A percentile compares a stretch with the other conserved stretches of the same genome.
Evolutionary conservation across 2,797 vertebrate species (phyloP).

Genomic region (Melanotaenia maccullochi): DNA sequence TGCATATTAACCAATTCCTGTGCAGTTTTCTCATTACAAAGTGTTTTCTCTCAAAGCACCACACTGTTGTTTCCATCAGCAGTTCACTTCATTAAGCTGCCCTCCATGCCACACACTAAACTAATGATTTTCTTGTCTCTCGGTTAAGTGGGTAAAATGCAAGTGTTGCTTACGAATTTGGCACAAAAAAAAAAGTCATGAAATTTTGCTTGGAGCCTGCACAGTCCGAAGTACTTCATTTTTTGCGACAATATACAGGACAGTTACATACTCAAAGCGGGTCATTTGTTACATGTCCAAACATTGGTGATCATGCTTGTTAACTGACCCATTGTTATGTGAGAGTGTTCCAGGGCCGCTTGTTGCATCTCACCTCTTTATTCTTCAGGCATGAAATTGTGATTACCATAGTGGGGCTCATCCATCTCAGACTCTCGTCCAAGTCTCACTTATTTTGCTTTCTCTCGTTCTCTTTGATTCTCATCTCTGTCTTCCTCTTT

Average conservation of each 20-base stretch:
- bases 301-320: slow-evolving; percentile 65
- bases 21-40: slow-evolving; percentile 58
- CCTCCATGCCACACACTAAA: slow-evolving; percentile 38
- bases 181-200: slow-evolving; percentile 43
- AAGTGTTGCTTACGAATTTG: slow-evolving; percentile 48
- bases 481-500: slow-evolving; percentile 34
- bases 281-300: slow-evolving; percentile 71
- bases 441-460: slow-evolving; percentile 46
- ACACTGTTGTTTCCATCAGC: slow-evolving; percentile 56
- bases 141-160: slow-evolving; percentile 47
- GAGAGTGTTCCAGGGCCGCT: slow-evolving; percentile 50
- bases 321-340: slow-evolving; percentile 72
- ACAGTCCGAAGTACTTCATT: slow-evolving; percentile 1
- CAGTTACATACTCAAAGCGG: slow-evolving; percentile 59
- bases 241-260: slow-evolving; percentile 15
- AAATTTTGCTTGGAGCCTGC: slow-evolving; percentile 49
- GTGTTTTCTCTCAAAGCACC: slow-evolving; percentile 75
- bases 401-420: slow-evolving; percentile 68
- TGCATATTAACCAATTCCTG: slow-evolving; percentile 51
- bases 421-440: slow-evolving; percentile 62
- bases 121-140: slow-evolving; percentile 33
- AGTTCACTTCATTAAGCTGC: slow-evolving; percentile 67
- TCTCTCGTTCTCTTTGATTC: slow-evolving; percentile 35
- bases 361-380: slow-evolving; percentile 50
- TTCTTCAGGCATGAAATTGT: slow-evolving; percentile 67